Percentiles rank a stretch among this genome's conserved stretches.
These are phyloP conservation scores for Parasteatoda lunata DNA, from an alignment of 2,888 invertebrate genomes.

Conservation along the genomic window DNA sequence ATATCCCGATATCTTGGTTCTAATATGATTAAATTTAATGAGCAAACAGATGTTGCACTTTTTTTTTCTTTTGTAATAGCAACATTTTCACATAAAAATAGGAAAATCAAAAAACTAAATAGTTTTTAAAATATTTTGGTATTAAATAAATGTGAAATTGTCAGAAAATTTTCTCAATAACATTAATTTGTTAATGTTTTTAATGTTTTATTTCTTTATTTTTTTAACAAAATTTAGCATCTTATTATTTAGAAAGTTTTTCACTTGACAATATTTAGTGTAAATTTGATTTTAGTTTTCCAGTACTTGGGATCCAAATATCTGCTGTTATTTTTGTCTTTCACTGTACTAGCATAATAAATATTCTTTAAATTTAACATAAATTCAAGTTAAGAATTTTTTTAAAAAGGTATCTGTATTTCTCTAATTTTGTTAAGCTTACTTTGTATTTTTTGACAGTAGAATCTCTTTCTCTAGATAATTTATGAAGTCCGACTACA, in stretches of 20 bases:
- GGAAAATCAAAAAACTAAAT: too few relatives aligned
- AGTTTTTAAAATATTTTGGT: too few relatives aligned
- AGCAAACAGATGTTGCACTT: too few relatives aligned
- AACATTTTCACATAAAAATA: too few relatives aligned
- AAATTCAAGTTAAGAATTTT: background rate
- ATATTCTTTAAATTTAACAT: background rate
- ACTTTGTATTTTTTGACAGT: constrained; percentile 19
- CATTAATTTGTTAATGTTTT: too few relatives aligned
- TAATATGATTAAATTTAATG: too few relatives aligned
- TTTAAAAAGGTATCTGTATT: background rate
- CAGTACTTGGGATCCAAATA: background rate
- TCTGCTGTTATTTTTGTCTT: background rate
- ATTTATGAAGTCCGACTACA: constrained; percentile 33
- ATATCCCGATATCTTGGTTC: too few relatives aligned
- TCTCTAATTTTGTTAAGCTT: background rate
- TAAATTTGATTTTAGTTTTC: background rate
- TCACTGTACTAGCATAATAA: background rate
- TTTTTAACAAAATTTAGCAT: too few relatives aligned
- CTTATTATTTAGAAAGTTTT: background rate
- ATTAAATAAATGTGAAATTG: too few relatives aligned
- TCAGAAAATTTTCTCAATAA: too few relatives aligned
- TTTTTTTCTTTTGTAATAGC: too few relatives aligned
- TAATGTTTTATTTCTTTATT: too few relatives aligned
- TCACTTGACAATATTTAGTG: background rate
- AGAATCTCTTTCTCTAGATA: constrained; percentile 26